Base-by-base conservation (phyloP, 2,888 invertebrate species). In the Criorhina ranunculi region DNA sequence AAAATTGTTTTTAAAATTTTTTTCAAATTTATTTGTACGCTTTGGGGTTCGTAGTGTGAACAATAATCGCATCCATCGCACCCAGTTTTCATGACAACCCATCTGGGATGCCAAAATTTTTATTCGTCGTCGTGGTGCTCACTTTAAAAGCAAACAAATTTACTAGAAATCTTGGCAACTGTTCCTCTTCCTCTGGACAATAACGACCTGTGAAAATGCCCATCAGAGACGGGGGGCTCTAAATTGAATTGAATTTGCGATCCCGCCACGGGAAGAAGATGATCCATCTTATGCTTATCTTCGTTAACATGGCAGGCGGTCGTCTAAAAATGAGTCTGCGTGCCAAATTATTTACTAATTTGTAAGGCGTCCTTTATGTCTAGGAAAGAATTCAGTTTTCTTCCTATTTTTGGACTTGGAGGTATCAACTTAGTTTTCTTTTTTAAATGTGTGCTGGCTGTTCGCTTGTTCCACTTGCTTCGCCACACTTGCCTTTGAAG, bases 41-140 rank as follows among this genome's bases (percentile, higher is more conserved):
- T 15, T 49, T 55, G 42, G 75, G 46, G 19, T 24, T n/a, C 37
- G 37, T 44, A 31, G 60, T 67, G 75, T 24, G 79, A 59, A 67
- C 51, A 19, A 35, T 66, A 53, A 79, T 46, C 46, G 40, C 59
- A 44, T 67, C 12, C 9, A 77, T 51, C 35, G 44, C 46, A 46
- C 9, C 33, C 44, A 17, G 2, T 49, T 35, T 62, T 40, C 17
- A 44, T 64, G 35, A 57, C 60, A 78, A 4, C 40, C 62, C 51
- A 3, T 37, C 17, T 40, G n/a, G n/a, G n/a, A 29, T 33, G 24
- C n/a, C 44, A 60, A 44, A n/a, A 62, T 49, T 70, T 17, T 29
- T 46, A n/a, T n/a, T n/a, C 24, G 24, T 49, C 40, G 53, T 40
- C 37, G 53, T 60, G n/a, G 55, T 62, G 46, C 33, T 31, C 11